These are phyloP conservation scores for Pandemis corylana DNA, from an alignment of 2,888 invertebrate genomes.

Conservation along the genomic window DNA sequence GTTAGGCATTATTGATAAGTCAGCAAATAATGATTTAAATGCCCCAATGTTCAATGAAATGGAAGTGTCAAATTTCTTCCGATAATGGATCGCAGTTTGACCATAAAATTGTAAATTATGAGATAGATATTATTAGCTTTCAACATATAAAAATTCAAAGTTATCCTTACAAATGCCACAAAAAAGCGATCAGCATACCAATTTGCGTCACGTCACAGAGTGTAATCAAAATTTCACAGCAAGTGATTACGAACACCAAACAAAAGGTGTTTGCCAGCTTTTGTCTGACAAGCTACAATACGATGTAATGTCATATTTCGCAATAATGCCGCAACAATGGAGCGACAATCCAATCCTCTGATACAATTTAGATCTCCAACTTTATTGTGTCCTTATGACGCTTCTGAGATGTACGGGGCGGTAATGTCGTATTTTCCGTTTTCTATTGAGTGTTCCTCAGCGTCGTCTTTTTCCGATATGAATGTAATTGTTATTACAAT, in stretches of 20 bases:
- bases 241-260: slow-evolving; percentile 9
- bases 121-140: too few species aligned
- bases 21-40: slow-evolving; percentile 21
- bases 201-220: neutral
- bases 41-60: slow-evolving; percentile 8
- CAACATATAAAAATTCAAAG: too few species aligned
- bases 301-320: slow-evolving; percentile 34
- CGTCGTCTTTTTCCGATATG: neutral
- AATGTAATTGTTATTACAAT: neutral
- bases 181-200: neutral
- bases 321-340: slow-evolving; percentile 36
- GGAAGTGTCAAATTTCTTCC: slow-evolving; percentile 10
- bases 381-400: slow-evolving; percentile 29
- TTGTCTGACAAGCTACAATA: slow-evolving; percentile 19
- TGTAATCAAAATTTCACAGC: slow-evolving; percentile 11
- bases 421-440: slow-evolving; percentile 18
- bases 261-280: slow-evolving; percentile 13
- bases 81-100: neutral
- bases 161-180: neutral
- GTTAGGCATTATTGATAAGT: slow-evolving; percentile 14
- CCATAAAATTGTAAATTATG: neutral
- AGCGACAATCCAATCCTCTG: slow-evolving; percentile 28
- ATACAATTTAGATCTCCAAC: slow-evolving; percentile 32
- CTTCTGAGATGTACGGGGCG: slow-evolving; percentile 11
- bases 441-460: neutral